A percentile compares a stretch with the other conserved stretches of the same genome.
phyloP scores from a whole-genome alignment of 2,113 vertebrate genomes.

The Eulacestoma nigropectus region DNA sequence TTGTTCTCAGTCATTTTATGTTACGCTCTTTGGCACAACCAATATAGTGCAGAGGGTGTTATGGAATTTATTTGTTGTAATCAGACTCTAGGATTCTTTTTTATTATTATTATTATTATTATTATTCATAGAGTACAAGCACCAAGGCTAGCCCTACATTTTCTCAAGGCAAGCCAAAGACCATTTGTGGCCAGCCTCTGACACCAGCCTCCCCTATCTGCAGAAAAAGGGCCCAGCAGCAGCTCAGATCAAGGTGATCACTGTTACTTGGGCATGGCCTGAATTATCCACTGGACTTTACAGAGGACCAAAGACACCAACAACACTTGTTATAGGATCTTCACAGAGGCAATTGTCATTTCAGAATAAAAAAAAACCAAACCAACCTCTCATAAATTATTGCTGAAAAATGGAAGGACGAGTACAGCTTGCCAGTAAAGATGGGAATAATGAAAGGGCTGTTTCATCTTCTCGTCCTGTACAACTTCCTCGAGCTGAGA shows the following conservation, averaged over 20 bases:
- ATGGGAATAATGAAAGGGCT: not conserved
- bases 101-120: not conserved
- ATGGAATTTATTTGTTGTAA: conserved; percentile 54
- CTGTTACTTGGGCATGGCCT: not conserved
- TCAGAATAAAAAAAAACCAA: not conserved
- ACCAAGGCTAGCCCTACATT: not conserved
- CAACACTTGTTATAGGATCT: not conserved
- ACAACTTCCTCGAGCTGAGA: not conserved
- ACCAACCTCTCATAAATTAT: not conserved
- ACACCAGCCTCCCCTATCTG: not conserved
- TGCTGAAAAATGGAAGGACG: not conserved
- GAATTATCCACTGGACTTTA: not conserved
- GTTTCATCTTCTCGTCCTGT: not conserved
- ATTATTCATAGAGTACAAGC: conserved; percentile 16
- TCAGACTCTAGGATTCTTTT: conserved; percentile 43
- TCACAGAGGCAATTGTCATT: not conserved
- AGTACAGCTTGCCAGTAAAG: not conserved
- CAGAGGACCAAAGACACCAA: not conserved
- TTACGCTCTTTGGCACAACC: conserved; percentile 42
- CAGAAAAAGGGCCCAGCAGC: not conserved
- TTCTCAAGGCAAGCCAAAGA: not conserved
- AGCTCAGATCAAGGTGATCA: not conserved
- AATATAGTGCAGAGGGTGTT: conserved; percentile 31
- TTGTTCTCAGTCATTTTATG: conserved; percentile 51
- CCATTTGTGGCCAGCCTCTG: not conserved